Conservation (phyloP, 2,113 vertebrate genomes). For the Erinaceus europaeus region DNA sequence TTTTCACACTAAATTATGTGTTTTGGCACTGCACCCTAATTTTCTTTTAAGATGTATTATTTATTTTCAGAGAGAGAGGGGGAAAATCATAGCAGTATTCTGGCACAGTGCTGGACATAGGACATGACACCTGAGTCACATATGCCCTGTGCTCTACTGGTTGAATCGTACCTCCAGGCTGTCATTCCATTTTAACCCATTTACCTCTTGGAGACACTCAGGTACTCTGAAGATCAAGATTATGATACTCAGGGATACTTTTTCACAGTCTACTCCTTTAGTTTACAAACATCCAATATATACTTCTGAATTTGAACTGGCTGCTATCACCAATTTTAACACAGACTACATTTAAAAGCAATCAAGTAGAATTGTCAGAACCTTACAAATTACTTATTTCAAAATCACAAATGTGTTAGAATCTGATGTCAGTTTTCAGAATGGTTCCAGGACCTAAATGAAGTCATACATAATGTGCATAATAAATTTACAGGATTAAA, state of each 20-base stretch:
- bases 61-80: no score
- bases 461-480: not conserved
- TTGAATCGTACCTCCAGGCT: no score
- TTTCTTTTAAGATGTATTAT: not conserved
- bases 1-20: not conserved
- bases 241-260: not conserved
- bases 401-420: not conserved
- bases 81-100: no score
- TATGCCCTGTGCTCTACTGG: no score
- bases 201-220: not conserved
- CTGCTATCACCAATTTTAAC: not conserved
- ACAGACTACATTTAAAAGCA: not conserved
- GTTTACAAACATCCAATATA: not conserved
- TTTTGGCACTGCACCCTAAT: not conserved
- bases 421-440: not conserved
- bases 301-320: not conserved
- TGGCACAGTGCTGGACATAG: no score
- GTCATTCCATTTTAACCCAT: not conserved
- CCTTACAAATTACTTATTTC: not conserved
- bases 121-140: no score
- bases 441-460: not conserved
- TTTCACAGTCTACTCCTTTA: not conserved
- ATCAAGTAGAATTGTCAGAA: not conserved
- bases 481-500: not conserved
- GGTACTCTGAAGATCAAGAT: not conserved